Base-by-base conservation (phyloP, 2,797 vertebrate species). In the Parauchenoglanis punctatus region DNA sequence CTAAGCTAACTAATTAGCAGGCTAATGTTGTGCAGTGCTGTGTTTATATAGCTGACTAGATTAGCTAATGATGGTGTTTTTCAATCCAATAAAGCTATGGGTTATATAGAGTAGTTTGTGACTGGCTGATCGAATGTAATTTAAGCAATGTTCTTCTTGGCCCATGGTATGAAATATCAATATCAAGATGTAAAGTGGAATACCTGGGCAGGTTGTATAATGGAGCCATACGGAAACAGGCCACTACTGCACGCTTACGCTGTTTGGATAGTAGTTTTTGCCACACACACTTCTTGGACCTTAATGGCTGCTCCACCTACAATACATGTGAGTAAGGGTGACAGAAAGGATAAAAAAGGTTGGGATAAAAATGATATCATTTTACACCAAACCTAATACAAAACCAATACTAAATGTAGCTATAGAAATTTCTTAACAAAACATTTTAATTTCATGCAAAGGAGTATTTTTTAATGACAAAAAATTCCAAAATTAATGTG, bases 241-340 rank as follows among this genome's bases (percentile, higher is more conserved):
- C 99, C 70, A 99, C 98, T n/a, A 99, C 99, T 0, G 99, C 99
- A 91, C 99, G 95, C 92, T 99, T 99, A 75, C 98, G 97, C 94
- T 99, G 99, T 89, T 99, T 99, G 91, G 98, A 99, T 54, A 99
- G 92, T 67, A 99, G 92, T 91, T 99, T 99, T 94, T 99, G 98
- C 99, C 99, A 99, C 0, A 99, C 99, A 8, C 98, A 99, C 91
- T 99, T 99, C 94, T 99, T 99, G 88, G 98, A 99, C 92, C 98
- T 96, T 92, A 99, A 91, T 2, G 98, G 98, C 91, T 99, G 98
- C 90, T 99, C 99, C 91, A 99, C 98, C 99, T 99, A 84, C 56
- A 65, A 35, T 40, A 65, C 63, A 46, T 81, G 46, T 46, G 40
- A 11, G 4, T 56, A n/a, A 44, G 20, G 25, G 83, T 68, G 20